Evolutionary conservation across 2,888 invertebrate genomes (phyloP).

Genomic region (Tachina lurida): DNA sequence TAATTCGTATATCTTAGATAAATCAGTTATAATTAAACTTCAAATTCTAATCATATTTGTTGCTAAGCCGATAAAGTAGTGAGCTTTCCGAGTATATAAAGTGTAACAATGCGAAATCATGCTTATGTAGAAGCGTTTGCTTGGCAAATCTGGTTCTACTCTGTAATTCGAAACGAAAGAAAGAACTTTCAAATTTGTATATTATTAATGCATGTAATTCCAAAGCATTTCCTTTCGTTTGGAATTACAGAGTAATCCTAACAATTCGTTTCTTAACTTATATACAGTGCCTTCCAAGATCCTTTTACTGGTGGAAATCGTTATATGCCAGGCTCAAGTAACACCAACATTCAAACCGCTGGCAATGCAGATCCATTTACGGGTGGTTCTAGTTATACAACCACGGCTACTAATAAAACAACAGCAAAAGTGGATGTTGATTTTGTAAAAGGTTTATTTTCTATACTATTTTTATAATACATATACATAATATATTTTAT

Average conservation of each 20-base stretch:
- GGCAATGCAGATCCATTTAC: slow-evolving; percentile 87
- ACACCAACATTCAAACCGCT: slow-evolving; percentile 76
- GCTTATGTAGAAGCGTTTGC: too few species aligned
- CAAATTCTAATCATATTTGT: too few species aligned
- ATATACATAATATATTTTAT: background rate
- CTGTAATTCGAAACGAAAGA: too few species aligned
- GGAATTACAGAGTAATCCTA: background rate
- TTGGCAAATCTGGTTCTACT: too few species aligned
- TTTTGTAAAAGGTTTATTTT: slow-evolving; percentile 74
- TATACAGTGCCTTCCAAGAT: slow-evolving; percentile 84
- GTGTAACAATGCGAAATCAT: too few species aligned
- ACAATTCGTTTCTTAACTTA: background rate
- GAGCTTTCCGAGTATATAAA: too few species aligned
- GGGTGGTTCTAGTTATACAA: slow-evolving; percentile 88
- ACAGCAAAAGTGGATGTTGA: slow-evolving; percentile 76
- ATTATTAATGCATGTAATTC: too few species aligned
- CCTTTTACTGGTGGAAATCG: slow-evolving; percentile 88
- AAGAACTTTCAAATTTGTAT: too few species aligned
- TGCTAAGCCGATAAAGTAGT: too few species aligned
- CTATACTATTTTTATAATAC: background rate
- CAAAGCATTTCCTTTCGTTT: too few species aligned
- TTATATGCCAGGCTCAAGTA: slow-evolving; percentile 85
- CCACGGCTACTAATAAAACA: slow-evolving; percentile 81
- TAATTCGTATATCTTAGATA: too few species aligned
- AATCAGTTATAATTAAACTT: too few species aligned